Evolutionary conservation across 2,113 vertebrate genomes (phyloP).

Genomic region (Mystacornis crossleyi): DNA sequence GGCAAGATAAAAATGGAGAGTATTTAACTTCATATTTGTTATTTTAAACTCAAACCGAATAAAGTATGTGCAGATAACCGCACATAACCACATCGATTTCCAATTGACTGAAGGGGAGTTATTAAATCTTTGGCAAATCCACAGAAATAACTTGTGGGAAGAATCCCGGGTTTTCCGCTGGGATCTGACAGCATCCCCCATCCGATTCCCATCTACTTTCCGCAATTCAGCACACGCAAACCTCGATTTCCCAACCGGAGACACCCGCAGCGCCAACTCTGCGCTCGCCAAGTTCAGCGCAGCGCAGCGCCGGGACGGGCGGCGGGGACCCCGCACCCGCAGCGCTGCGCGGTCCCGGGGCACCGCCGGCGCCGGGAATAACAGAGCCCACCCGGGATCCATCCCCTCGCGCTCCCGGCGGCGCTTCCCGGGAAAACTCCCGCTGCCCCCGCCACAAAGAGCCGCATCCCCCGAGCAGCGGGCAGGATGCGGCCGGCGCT

Average conservation of each 20-base stretch:
- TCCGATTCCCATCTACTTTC: not conserved
- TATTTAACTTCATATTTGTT: not conserved
- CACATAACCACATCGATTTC: not conserved
- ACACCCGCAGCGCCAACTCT: not conserved
- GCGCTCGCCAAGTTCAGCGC: not conserved
- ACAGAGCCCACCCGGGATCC: not conserved
- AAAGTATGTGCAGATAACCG: accelerated
- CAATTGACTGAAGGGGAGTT: accelerated
- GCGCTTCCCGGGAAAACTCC: not conserved
- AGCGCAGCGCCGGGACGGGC: not conserved
- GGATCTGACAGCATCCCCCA: not conserved
- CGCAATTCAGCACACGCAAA: accelerated
- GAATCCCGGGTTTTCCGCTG: not conserved
- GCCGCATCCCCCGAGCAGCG: not conserved
- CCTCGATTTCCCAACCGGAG: accelerated
- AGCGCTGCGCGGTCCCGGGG: not conserved
- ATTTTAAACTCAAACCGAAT: not conserved
- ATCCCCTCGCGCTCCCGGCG: not conserved
- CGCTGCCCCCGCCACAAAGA: not conserved
- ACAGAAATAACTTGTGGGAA: not conserved
- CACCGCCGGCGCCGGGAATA: not conserved
- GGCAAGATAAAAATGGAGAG: not conserved
- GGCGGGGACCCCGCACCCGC: not conserved
- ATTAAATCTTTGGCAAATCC: not conserved
- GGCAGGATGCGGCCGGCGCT: not conserved